phyloP scores from a whole-genome alignment of 2,797 vertebrate genomes.

The Rhinella marina region DNA sequence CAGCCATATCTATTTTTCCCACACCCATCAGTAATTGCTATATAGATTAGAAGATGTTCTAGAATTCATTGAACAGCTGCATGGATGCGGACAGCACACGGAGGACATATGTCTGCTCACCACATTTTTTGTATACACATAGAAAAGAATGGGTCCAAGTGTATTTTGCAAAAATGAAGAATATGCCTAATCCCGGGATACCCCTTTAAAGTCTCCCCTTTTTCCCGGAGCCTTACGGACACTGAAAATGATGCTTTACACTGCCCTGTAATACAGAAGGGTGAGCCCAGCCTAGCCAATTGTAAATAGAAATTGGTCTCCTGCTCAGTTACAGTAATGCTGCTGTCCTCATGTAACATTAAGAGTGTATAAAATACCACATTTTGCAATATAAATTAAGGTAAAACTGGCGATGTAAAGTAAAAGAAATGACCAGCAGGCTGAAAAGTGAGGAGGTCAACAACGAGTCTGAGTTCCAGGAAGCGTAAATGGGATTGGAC shows the following conservation, averaged over 20 bases:
- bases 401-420: not conserved
- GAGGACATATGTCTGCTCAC: no score
- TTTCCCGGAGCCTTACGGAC: not conserved
- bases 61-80: no score
- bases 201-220: not conserved
- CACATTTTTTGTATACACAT: no score
- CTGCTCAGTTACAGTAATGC: not conserved
- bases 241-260: not conserved
- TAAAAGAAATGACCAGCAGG: not conserved
- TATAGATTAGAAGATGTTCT: no score
- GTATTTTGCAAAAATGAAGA: no score
- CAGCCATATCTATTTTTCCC: no score
- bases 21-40: no score
- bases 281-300: not conserved
- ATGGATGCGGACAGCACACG: no score
- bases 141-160: no score
- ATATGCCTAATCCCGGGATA: no score
- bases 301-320: not conserved
- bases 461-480: not conserved
- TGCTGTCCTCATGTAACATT: no score
- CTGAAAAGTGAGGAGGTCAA: conserved; percentile 7
- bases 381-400: not conserved
- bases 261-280: not conserved
- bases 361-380: not conserved
- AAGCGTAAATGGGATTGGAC: conserved; percentile 12